Conservation (phyloP, 2,888 invertebrate species). For the Cheilosia grossa region DNA sequence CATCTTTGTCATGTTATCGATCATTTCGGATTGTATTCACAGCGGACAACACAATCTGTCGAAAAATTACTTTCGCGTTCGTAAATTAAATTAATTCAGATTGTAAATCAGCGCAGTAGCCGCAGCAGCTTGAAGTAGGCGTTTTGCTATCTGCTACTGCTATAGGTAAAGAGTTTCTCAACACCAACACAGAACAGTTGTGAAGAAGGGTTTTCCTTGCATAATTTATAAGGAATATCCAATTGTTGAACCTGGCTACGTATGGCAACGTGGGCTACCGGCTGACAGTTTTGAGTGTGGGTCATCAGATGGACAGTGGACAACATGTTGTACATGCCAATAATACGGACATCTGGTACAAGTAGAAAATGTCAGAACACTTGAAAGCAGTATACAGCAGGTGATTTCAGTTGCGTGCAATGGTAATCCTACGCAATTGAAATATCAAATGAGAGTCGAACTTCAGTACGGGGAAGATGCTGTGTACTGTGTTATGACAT, state of each 20-base stretch:
- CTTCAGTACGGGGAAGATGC: neutral
- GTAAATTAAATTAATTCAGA: conserved; percentile 61
- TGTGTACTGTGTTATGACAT: neutral
- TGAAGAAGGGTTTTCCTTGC: conserved; percentile 28
- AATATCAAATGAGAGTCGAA: neutral
- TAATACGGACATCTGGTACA: conserved; percentile 29
- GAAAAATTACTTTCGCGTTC: conserved; percentile 69
- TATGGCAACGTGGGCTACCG: conserved; percentile 49
- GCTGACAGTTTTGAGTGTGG: conserved; percentile 37
- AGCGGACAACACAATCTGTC: conserved; percentile 68
- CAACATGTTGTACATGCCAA: conserved; percentile 28
- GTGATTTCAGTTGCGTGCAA: conserved; percentile 37
- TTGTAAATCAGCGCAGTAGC: conserved; percentile 58
- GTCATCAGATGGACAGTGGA: conserved; percentile 7
- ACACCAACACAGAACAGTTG: conserved; percentile 28
- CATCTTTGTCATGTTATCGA: conserved; percentile 67
- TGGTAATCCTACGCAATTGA: conserved; percentile 29
- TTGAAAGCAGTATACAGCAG: neutral
- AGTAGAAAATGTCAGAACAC: neutral
- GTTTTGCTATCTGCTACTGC: conserved; percentile 37
- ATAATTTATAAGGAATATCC: conserved; percentile 47
- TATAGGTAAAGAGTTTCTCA: neutral
- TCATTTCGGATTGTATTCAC: conserved; percentile 67
- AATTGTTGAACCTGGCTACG: conserved; percentile 27
- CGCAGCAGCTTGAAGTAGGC: conserved; percentile 23